Evolutionary conservation across 2,888 invertebrate species (phyloP), one percentile per base, ranked within the genome.

Genomic region (Himalopsyche anomala): DNA sequence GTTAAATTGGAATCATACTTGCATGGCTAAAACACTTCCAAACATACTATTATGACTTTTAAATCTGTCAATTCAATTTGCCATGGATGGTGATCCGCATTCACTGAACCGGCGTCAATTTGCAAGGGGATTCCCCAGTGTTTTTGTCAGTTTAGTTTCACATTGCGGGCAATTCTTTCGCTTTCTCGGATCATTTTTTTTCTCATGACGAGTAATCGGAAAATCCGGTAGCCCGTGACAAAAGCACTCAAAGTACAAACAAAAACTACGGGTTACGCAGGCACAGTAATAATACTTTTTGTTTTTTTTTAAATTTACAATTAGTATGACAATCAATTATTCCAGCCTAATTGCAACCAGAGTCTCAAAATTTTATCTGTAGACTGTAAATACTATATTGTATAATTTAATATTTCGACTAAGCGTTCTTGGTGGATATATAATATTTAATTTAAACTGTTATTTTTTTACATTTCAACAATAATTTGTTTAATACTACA

Each of bases 131-230:
- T 74, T 74, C 74, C 74, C 74, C 74, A 74, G 36, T 74, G 51
- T 74, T 74, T 74, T 74, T 74, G 36, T 36, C 8, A 38, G 28
- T 74, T 74, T 38, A 36, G 36, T 74, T 74, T 74, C 38, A 36
- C 74, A 38, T 74, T 74, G 36, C 36, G 28, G 28, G 28, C 74
- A 36, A 74, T 36, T 74, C 74, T 74, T 74, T 74, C 74, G 74
- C 74, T 74, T 74, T 74, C 74, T 74, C 74, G 74, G 74, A 36
- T 51, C 38, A 74, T 5, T 36, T 74, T 74, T 69, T 74, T 74
- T 74, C 74, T 36, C 74, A 36, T 38, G 74, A 36, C 74, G 36
- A 36, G 36, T 74, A 74, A 74, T 74, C 74, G 74, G 74, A 74
- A 74, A 74, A 74, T 36, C 74, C 74, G 74, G 15, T 36, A 11